These are phyloP conservation scores for Indicator maculatus DNA, from an alignment of 2,113 vertebrate species.

Conservation along the genomic window DNA sequence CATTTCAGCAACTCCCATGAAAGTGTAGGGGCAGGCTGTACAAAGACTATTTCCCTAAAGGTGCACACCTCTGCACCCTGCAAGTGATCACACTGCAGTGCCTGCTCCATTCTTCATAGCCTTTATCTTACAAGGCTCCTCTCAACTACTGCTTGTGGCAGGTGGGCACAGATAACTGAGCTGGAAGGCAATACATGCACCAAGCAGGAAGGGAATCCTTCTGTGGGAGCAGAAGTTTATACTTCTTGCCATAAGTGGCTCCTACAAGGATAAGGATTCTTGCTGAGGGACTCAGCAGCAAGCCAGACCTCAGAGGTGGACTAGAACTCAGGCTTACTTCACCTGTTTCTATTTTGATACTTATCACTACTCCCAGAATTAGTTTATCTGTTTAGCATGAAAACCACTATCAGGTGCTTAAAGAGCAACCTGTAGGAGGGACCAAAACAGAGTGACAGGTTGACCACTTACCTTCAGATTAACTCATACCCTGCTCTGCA, in stretches of 20 bases:
- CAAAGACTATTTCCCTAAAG: not conserved
- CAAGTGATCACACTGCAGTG: not conserved
- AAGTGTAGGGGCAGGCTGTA: not conserved
- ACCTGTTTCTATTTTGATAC: not conserved
- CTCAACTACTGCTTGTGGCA: not conserved
- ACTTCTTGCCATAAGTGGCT: not conserved
- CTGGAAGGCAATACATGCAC: rapidly evolving
- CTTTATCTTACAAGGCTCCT: not conserved
- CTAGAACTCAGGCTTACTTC: not conserved
- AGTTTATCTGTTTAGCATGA: not conserved
- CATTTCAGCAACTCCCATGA: conserved; percentile 60
- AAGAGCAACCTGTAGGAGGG: not conserved
- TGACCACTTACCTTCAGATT: not conserved
- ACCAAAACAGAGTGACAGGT: not conserved
- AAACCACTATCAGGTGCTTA: not conserved
- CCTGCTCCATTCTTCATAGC: not conserved
- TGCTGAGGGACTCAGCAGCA: not conserved
- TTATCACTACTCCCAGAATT: not conserved
- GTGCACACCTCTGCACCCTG: not conserved
- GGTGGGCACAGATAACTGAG: not conserved
- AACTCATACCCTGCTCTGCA: not conserved
- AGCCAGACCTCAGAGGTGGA: not conserved
- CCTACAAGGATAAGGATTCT: not conserved
- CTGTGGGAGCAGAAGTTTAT: not conserved
- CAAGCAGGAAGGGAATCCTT: not conserved